Base-by-base conservation (phyloP, 2,113 vertebrate genomes). In the Saiga tatarica region DNA sequence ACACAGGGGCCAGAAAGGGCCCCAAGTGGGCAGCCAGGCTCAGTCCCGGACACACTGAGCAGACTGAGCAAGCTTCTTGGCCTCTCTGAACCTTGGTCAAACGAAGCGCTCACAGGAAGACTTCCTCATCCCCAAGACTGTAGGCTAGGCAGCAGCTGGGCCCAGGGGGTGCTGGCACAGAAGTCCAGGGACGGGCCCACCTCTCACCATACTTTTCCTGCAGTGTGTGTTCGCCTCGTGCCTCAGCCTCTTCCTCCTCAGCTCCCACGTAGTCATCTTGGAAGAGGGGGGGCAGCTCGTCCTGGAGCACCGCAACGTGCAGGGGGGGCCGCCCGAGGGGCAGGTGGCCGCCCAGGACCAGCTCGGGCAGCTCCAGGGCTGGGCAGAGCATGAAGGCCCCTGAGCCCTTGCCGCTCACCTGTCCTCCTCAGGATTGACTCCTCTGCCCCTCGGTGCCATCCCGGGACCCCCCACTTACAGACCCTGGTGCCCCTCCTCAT, bases 151-250 rank as follows among this genome's bases (percentile, higher is more conserved):
- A 10, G 33, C 11, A 0, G 83, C 52, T 2, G 2, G 30, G 82
- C 83, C 5, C 0, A 0, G 53, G 59, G 33, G 25, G 25, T 13
- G 0, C 23, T 15, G 42, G 45, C 71, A 17, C 59, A 7, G 45
- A 7, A 59, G 47, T 9, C 45, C 1, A 0, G 2, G 4, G 25
- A 13, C 23, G 1, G 5, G 55, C 55, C 42, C 2, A 0, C 25
- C 4, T 2, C 99, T 97, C 98, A 99, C 99, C 99, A 1, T 99
- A 99, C 95, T 99, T 99, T 97, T 99, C 99, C 0, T 98, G 97
- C 62, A 99, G 96, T 0, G 99, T 99, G 98, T 99, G 99, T 89
- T 99, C 99, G 0, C 99, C 99, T 8, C 99, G 98, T 9, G 99
- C 99, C 97, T 99, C 99, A 1, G 99, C 88, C 39, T 99, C 99